These are phyloP conservation scores for Allacma fusca DNA, from an alignment of 2,888 invertebrate genomes.

Conservation along the genomic window DNA sequence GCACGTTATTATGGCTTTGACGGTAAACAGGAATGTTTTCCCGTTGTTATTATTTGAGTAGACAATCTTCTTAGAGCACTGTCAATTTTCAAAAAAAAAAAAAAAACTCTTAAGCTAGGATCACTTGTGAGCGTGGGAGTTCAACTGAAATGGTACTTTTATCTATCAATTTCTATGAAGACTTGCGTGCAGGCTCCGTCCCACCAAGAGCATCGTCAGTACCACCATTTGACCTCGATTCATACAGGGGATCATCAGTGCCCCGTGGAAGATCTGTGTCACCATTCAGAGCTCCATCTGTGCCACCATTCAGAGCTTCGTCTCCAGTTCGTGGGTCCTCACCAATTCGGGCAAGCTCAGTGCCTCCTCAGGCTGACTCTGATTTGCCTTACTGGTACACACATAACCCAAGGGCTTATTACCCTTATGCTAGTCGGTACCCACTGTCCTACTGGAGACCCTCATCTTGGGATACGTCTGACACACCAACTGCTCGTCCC, in stretches of 20 bases:
- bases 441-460: constrained; percentile 50
- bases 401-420: constrained; percentile 44
- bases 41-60: too few species aligned
- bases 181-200: constrained; percentile 44
- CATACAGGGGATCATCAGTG: constrained; percentile 33
- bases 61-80: too few species aligned
- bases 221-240: constrained; percentile 22
- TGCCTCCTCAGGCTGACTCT: constrained; percentile 29
- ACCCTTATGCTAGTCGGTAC: constrained; percentile 48
- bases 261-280: constrained; percentile 40
- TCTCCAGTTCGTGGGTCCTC: constrained; percentile 21
- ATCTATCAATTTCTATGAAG: too few species aligned
- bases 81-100: too few species aligned
- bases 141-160: too few species aligned
- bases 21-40: too few species aligned
- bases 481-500: constrained; percentile 45
- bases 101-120: too few species aligned
- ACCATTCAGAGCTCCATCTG: too few species aligned
- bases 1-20: too few species aligned
- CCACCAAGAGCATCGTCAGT: constrained; percentile 46
- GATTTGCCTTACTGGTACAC: constrained; percentile 47
- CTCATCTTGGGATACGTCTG: constrained; percentile 47
- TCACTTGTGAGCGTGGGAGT: too few species aligned
- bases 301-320: neutral
- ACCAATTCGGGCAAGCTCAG: constrained; percentile 30